Evolutionary conservation across 2,113 vertebrate genomes (phyloP).

Genomic region (western clawed frog (Xenopus tropicalis)): DNA sequence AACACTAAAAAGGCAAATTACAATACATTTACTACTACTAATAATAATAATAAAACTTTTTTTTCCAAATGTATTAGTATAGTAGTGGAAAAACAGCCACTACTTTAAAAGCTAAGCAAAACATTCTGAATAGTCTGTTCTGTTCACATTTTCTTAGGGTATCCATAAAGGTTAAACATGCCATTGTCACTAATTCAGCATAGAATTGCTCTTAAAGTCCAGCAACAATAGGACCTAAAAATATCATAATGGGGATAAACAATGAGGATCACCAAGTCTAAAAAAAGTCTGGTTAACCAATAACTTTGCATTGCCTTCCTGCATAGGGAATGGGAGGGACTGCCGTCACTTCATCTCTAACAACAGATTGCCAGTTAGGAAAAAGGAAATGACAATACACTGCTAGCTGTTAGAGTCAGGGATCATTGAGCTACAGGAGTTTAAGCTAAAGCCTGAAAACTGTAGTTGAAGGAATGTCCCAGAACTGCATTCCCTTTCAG

Average conservation of each 20-base stretch:
- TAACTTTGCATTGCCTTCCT: slow-evolving; percentile 23
- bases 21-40: too few species aligned
- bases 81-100: too few species aligned
- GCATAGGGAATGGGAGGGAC: slow-evolving; percentile 3
- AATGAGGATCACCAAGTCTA: not conserved
- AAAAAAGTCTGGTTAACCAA: slow-evolving; percentile 6
- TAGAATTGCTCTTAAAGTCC: not conserved
- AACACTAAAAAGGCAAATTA: too few species aligned
- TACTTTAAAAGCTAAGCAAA: too few species aligned
- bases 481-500: not conserved
- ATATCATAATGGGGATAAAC: not conserved
- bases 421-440: not conserved
- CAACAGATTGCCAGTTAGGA: slow-evolving; percentile 7
- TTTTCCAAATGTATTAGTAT: too few species aligned
- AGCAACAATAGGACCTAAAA: not conserved
- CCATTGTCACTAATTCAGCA: too few species aligned
- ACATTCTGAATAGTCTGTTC: too few species aligned
- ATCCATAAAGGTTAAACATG: too few species aligned
- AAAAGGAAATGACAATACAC: slow-evolving; percentile 24
- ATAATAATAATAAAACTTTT: too few species aligned
- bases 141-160: too few species aligned
- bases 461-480: not conserved
- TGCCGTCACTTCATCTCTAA: slow-evolving; percentile 1
- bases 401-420: not conserved
- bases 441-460: not conserved